Conservation (phyloP, 2,113 vertebrate species). For the Actinemys pallida region DNA sequence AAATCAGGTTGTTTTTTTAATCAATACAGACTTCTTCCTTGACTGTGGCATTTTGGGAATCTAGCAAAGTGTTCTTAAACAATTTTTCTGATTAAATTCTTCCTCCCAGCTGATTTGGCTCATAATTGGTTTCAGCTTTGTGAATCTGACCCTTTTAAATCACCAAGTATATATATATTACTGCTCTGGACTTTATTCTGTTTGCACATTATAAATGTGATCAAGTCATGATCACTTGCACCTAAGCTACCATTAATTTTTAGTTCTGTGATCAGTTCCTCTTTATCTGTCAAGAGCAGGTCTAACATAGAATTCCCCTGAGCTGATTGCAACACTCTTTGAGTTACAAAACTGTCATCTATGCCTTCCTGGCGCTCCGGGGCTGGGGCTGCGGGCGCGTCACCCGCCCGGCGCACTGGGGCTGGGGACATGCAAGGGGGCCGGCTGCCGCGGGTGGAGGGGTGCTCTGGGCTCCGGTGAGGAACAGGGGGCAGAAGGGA, state of each 20-base stretch:
- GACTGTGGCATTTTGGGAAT: neutral
- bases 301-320: neutral
- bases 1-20: neutral
- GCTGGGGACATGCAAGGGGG: too few species aligned
- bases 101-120: neutral
- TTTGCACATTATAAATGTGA: too few species aligned
- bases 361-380: too few species aligned
- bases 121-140: neutral
- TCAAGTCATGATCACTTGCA: too few species aligned
- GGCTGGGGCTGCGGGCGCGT: too few species aligned
- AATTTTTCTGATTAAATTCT: neutral
- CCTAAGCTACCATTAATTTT: too few species aligned
- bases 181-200: too few species aligned
- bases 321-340: neutral
- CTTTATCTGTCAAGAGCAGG: neutral
- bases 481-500: too few species aligned
- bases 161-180: neutral
- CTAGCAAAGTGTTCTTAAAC: neutral
- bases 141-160: neutral
- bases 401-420: too few species aligned
- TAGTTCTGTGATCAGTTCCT: neutral
- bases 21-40: neutral
- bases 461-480: too few species aligned
- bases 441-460: too few species aligned
- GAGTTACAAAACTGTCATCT: neutral